Evolutionary conservation across 2,113 vertebrate species (phyloP).

Genomic region (Prunella himalayana): DNA sequence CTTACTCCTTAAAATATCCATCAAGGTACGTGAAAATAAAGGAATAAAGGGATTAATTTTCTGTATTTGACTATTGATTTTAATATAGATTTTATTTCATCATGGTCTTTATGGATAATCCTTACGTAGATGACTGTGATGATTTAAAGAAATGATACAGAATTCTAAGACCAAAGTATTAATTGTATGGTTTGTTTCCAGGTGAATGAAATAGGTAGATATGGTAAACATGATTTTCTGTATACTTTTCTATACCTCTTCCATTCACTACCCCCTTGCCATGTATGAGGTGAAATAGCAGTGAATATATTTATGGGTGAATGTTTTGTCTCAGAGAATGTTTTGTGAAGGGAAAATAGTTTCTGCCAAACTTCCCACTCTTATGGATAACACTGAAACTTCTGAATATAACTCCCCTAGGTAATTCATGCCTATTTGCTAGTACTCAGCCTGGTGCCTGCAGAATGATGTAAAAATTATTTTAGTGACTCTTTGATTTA

Average conservation of each 20-base stretch:
- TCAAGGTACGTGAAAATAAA: conserved; percentile 76
- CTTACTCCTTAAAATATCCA: conserved; percentile 87
- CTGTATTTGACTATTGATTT: background rate
- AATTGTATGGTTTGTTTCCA: background rate
- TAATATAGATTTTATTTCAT: background rate
- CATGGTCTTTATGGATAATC: background rate
- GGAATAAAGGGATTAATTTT: background rate
- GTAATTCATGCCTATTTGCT: background rate
- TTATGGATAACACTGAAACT: background rate
- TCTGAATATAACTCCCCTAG: background rate
- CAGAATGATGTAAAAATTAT: background rate
- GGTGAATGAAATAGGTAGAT: background rate
- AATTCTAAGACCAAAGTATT: background rate
- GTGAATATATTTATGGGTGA: background rate
- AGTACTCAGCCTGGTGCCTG: background rate
- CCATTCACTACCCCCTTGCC: background rate
- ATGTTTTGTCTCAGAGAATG: background rate
- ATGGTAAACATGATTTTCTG: background rate
- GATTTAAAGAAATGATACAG: background rate
- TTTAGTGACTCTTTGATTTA: background rate
- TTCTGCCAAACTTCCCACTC: background rate
- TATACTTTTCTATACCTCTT: background rate
- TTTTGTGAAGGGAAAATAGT: background rate
- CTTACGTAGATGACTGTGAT: background rate
- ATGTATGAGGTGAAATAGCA: background rate